Base-by-base conservation (phyloP, 2,113 vertebrate species). In the Furnarius figulus region DNA sequence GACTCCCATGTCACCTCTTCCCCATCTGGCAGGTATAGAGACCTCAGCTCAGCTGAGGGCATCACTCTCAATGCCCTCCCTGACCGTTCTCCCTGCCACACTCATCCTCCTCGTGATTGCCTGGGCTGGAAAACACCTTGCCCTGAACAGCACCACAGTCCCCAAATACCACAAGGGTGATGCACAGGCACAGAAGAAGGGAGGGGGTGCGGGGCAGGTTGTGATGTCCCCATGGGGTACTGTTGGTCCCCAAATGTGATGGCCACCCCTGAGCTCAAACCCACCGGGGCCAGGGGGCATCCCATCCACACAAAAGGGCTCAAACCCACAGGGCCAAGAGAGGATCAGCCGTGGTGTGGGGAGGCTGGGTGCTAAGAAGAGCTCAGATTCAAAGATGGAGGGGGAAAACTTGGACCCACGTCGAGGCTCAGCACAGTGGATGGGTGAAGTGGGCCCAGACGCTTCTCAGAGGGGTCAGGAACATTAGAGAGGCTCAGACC, bases 201-300 rank as follows among this genome's bases (percentile, higher is more conserved):
- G 21, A 47, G 47, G 13, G 14, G 18, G 37, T 17, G 10, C 2
- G 5, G 27, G 17, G 27, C 13, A 9, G 61, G 3, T 2, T 35
- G 50, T 3, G 9, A 20, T 35, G 74, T 49, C 37, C 59, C 55
- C 65, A 9, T 3, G 12, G 30, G 39, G 22, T 56, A 62, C 44
- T 21, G 18, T 7, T 1, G 4, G 33, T 42, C 23, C 39, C 44
- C 39, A 68, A 2, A 76, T 0, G 1, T 5, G 40, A 22, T 9
- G 16, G 10, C 63, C 39, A 24, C 39, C 28, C 24, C 17, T 40
- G 14, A 63, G 42, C 23, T 59, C 25, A 47, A 58, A 63, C 27
- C 28, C 56, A 8, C 10, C 4, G 8, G 28, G 27, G 37, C 13
- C 1, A 44, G 1, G n/a, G 31, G 22, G 0, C 3, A 2, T 31